A percentile compares a stretch with the other conserved stretches of the same genome.
phyloP scores from a whole-genome alignment of 92 coral and sea anemone genomes.

The Zoanthus sansibaricus region DNA sequence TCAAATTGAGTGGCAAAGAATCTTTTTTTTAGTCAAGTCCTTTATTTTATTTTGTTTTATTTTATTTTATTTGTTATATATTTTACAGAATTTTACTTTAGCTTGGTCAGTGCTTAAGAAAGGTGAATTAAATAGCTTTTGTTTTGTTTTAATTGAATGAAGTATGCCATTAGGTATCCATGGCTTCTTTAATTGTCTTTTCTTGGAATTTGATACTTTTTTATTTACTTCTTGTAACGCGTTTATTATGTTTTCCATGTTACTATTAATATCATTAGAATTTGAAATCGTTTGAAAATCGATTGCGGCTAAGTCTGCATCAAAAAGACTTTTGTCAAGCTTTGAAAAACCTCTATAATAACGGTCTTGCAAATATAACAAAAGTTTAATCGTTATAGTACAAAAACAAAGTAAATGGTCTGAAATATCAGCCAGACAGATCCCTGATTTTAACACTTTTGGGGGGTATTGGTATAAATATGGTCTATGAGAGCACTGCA shows the following conservation, averaged over 20 bases:
- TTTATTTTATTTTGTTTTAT: constrained; percentile 28
- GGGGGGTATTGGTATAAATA: constrained; percentile 33
- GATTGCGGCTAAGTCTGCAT: constrained; percentile 20
- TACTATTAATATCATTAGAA: constrained; percentile 29
- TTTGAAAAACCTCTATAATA: constrained; percentile 11
- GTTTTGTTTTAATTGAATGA: constrained; percentile 21
- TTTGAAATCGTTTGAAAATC: constrained; percentile 6
- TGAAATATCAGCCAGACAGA: constrained; percentile 3
- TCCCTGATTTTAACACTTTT: constrained; percentile 37
- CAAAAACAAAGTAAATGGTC: neutral
- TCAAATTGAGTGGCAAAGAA: constrained; percentile 35
- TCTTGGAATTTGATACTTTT: constrained; percentile 44
- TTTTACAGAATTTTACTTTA: constrained; percentile 21
- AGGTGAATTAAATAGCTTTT: constrained; percentile 8
- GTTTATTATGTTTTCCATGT: constrained; percentile 41
- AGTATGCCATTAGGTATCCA: constrained; percentile 12
- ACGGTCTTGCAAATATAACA: constrained; percentile 12
- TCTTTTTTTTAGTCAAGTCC: constrained; percentile 11
- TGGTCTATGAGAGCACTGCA: constrained; percentile 44
- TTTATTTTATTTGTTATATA: constrained; percentile 29
- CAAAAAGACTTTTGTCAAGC: constrained; percentile 2
- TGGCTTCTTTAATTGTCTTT: neutral
- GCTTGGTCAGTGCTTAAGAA: constrained; percentile 15
- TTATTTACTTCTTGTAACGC: constrained; percentile 46
- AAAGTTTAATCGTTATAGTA: neutral